These are phyloP conservation scores for Himalopsyche anomala DNA, from an alignment of 2,888 invertebrate species.

Conservation along the genomic window DNA sequence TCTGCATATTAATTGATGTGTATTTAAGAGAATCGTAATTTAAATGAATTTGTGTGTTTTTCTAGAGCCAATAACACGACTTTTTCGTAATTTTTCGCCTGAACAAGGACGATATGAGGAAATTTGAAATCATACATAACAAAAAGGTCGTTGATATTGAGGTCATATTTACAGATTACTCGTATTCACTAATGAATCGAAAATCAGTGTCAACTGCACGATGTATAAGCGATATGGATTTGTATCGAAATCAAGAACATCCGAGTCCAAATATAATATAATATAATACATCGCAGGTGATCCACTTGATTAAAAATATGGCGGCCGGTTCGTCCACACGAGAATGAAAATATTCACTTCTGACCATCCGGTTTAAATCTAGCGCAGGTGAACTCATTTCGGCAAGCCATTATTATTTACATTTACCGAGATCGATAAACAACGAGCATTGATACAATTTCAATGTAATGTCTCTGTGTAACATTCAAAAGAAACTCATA, in stretches of 20 bases:
- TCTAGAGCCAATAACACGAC: too few species aligned
- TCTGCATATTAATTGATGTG: too few species aligned
- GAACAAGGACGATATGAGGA: too few species aligned
- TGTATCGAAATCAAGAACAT: not conserved
- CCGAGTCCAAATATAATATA: too few species aligned
- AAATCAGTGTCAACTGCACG: not conserved
- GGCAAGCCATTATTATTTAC: constrained; percentile 31
- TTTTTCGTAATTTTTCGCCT: too few species aligned
- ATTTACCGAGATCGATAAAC: not conserved
- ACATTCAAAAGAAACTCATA: too few species aligned
- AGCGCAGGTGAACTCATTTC: constrained; percentile 29
- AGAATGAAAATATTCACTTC: constrained; percentile 43
- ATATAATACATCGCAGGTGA: not conserved
- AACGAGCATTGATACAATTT: not conserved
- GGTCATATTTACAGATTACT: not conserved
- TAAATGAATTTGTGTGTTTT: too few species aligned
- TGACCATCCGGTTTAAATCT: constrained; percentile 18
- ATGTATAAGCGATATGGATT: not conserved
- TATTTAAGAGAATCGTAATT: too few species aligned
- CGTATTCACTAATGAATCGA: not conserved
- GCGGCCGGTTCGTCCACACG: not conserved
- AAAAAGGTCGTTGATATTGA: too few species aligned
- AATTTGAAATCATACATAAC: too few species aligned
- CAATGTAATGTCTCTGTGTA: not conserved
- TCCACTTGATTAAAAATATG: not conserved